These are phyloP conservation scores for Brienomyrus longianalis DNA, from an alignment of 2,113 vertebrate genomes.

Conservation along the genomic window DNA sequence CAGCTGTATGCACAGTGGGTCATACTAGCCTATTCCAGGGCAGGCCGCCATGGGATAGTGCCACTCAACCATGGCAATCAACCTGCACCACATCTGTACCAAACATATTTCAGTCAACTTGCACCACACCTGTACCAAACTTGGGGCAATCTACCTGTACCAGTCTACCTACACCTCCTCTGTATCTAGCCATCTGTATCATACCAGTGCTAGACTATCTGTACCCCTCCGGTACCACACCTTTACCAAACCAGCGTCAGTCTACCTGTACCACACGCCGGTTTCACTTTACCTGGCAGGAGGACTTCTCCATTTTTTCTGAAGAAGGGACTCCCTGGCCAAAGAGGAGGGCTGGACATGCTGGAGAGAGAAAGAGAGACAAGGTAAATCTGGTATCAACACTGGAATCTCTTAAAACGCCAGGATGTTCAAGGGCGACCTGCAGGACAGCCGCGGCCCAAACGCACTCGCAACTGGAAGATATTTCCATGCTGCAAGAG, in stretches of 20 bases:
- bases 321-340: conserved; percentile 95
- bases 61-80: neutral
- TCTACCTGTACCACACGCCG: conserved; percentile 67
- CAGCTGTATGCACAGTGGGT: neutral
- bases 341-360: conserved; percentile 82
- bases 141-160: neutral
- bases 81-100: neutral
- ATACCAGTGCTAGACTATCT: neutral
- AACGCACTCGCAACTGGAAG: neutral
- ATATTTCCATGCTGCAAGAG: neutral
- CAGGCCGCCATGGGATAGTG: neutral
- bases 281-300: conserved; percentile 78
- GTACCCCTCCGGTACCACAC: neutral
- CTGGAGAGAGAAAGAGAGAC: neutral
- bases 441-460: neutral
- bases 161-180: neutral
- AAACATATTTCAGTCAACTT: neutral
- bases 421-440: neutral
- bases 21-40: neutral
- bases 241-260: conserved; percentile 1
- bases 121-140: neutral
- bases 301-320: conserved; percentile 93
- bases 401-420: neutral
- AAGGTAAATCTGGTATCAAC: neutral
- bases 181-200: neutral